phyloP scores from a whole-genome alignment of 2,888 invertebrate species.

The Pseudeuparius sepicola region DNA sequence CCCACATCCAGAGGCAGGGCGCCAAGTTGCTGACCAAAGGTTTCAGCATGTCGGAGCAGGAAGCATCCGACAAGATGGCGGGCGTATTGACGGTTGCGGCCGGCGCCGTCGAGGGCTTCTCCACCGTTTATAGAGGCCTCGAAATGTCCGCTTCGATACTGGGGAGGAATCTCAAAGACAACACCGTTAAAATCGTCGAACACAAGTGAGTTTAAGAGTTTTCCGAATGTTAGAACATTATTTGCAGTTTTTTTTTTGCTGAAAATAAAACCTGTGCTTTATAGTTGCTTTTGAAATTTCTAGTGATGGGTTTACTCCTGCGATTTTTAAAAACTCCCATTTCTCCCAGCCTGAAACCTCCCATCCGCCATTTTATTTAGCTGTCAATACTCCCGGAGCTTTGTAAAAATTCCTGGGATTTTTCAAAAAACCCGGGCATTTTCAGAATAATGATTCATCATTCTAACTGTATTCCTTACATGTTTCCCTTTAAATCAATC shows the following conservation, averaged over 20 bases:
- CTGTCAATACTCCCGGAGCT: too few species aligned
- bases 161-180: slow-evolving; percentile 53
- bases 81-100: slow-evolving; percentile 56
- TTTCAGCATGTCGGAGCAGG: slow-evolving; percentile 43
- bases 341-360: too few species aligned
- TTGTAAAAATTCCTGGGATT: too few species aligned
- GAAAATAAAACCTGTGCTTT: slow-evolving; percentile 7
- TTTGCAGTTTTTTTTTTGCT: slow-evolving; percentile 11
- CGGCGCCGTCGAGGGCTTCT: slow-evolving; percentile 61
- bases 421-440: too few species aligned
- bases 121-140: slow-evolving; percentile 59
- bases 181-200: slow-evolving; percentile 63
- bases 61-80: slow-evolving; percentile 47
- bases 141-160: slow-evolving; percentile 60
- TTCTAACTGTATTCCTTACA: too few species aligned
- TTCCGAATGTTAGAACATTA: too few species aligned
- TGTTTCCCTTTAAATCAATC: too few species aligned
- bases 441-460: too few species aligned
- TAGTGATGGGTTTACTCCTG: too few species aligned
- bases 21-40: slow-evolving; percentile 48
- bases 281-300: background rate
- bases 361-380: too few species aligned
- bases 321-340: too few species aligned
- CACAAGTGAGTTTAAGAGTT: slow-evolving; percentile 68
- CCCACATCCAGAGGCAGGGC: slow-evolving; percentile 56